phyloP scores from a whole-genome alignment of 2,888 invertebrate genomes.

The Mycalesis mineus region DNA sequence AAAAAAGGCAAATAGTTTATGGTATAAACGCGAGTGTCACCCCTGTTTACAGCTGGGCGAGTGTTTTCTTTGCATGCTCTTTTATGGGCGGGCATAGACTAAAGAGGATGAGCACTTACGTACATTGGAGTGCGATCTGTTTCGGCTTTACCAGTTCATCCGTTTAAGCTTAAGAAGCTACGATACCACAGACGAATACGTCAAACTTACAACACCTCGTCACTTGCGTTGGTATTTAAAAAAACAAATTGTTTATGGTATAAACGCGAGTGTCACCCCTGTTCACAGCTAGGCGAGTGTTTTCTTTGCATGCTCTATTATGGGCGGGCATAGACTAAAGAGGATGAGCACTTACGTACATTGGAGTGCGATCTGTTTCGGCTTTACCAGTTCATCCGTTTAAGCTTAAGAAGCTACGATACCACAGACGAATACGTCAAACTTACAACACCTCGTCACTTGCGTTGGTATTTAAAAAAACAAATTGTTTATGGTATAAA shows the following conservation, averaged over 20 bases:
- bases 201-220: too few relatives aligned
- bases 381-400: too few relatives aligned
- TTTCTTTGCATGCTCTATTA: slow-evolving; percentile 2
- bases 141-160: too few relatives aligned
- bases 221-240: too few relatives aligned
- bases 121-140: background rate
- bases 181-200: too few relatives aligned
- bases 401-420: too few relatives aligned
- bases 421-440: too few relatives aligned
- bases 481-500: background rate
- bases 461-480: too few relatives aligned
- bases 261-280: slow-evolving; percentile 9
- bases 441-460: too few relatives aligned
- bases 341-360: background rate
- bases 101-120: background rate
- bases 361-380: background rate
- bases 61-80: slow-evolving; percentile 7
- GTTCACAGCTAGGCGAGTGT: slow-evolving; percentile 3
- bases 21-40: background rate
- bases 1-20: too few relatives aligned
- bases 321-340: background rate
- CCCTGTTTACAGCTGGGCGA: slow-evolving; percentile 9
- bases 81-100: background rate
- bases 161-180: too few relatives aligned
- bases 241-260: too few relatives aligned